Evolutionary conservation across 1,140 invertebrate species (phyloP), one percentile per base, ranked within the genome.

Genomic region (Saccostrea glomerata): DNA sequence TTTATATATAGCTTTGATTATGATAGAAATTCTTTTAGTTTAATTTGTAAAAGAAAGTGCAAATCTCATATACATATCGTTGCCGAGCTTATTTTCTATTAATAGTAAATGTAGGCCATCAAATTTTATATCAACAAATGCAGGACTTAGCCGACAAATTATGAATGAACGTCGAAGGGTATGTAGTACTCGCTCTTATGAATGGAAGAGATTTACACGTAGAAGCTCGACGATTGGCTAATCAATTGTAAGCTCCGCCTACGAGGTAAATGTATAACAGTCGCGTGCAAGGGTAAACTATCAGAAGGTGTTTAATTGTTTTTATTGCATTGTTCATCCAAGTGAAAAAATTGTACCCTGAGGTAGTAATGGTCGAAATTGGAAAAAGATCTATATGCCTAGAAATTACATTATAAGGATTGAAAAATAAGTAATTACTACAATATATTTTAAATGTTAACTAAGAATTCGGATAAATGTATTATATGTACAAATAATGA

Each of bases 81-180:
- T 83, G 54, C 82, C 82, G 82, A 83, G 82, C 47, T 54, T 54
- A 54, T 54, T 83, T 83, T 83, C 82, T 83, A 83, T 83, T 83
- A 23, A 83, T 83, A 83, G 82, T 20, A 54, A 54, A 83, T 55
- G 40, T 83, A 83, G 82, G 82, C 36, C 82, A 83, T 56, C 82
- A 20, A 25, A 83, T 12, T 83, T 83, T 73, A 73, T 73, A 73
- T 73, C 70, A 73, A 73, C 23, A 73, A 25, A 36, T 20, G 82
- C 82, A 56, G 54, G 17, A 3, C 55, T 83, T 12, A 83, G 54
- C 40, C 25, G 70, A 73, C 25, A 13, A 73, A 13, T 23, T 36
- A 73, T 73, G 70, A 73, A 73, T 73, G 70, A 73, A 73, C 30
- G 23, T 11, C 2, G 70, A 73, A 73, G 70, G 70, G 70, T 73